These are phyloP conservation scores for Hylaea fasciaria DNA, from an alignment of 2,888 invertebrate species.

Conservation along the genomic window DNA sequence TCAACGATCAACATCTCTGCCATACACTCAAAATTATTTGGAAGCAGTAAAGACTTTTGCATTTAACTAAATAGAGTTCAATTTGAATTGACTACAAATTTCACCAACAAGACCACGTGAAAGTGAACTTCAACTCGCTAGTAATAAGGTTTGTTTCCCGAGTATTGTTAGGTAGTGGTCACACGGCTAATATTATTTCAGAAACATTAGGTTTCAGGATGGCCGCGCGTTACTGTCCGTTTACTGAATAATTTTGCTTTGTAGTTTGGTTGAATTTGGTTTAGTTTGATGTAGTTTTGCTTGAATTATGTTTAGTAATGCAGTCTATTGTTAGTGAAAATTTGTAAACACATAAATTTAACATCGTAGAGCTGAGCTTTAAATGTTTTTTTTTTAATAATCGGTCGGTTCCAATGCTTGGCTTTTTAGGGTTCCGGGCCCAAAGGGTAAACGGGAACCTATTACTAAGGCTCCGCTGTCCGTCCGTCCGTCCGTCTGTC, in stretches of 20 bases:
- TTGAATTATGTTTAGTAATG: no score
- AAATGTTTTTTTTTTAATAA: no score
- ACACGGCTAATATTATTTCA: conserved; percentile 19
- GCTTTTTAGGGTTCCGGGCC: no score
- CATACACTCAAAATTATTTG: conserved; percentile 6
- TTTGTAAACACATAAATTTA: no score
- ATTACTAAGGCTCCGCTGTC: no score
- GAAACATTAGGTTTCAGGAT: conserved; percentile 39
- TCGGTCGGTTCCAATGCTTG: no score
- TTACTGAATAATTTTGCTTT: conserved; percentile 37
- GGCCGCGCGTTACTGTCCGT: conserved; percentile 39
- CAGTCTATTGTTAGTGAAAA: no score
- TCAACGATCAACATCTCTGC: conserved; percentile 20
- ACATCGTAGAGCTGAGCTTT: no score
- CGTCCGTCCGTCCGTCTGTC: no score
- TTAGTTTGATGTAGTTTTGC: background rate
- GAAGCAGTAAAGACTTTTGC: conserved; percentile 17
- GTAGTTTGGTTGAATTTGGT: conserved; percentile 23
- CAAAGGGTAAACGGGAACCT: no score
- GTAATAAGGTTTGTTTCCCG: conserved; percentile 48
- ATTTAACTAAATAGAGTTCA: conserved; percentile 22
- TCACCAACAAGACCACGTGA: conserved; percentile 5
- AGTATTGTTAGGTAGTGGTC: conserved; percentile 45
- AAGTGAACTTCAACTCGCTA: conserved; percentile 37
- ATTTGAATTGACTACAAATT: conserved; percentile 8